Conservation (phyloP, 2,113 vertebrate genomes). For the Vireo altiloquus region DNA sequence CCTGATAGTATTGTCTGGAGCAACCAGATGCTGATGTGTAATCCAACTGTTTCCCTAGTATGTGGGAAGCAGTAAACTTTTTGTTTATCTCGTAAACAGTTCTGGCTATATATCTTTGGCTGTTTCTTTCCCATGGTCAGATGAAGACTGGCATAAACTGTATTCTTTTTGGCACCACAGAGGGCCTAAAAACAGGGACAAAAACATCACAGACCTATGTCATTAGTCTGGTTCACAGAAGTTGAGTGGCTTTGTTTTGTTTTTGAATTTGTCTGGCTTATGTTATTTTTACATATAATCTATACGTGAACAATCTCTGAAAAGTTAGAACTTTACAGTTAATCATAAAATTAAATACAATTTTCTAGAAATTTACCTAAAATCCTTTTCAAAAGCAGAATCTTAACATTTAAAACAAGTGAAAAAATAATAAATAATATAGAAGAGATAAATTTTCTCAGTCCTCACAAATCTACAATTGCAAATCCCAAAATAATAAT, state of each 20-base stretch:
- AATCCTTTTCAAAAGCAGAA: not conserved
- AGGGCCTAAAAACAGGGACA: not conserved
- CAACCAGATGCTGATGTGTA: slow-evolving; percentile 70
- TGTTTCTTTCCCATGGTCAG: slow-evolving; percentile 62
- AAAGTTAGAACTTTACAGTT: not conserved
- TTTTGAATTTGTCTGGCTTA: slow-evolving; percentile 6
- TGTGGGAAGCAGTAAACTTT: slow-evolving; percentile 71
- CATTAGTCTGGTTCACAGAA: slow-evolving; percentile 18
- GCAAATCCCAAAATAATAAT: not conserved
- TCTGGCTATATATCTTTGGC: slow-evolving; percentile 29
- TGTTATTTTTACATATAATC: not conserved
- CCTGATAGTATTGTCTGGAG: slow-evolving; percentile 75
- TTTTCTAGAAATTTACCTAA: not conserved
- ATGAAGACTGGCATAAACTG: not conserved
- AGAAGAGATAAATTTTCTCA: not conserved
- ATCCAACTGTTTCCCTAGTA: slow-evolving; percentile 73
- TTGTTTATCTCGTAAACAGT: slow-evolving; percentile 65
- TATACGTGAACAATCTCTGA: not conserved
- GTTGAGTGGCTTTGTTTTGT: not conserved
- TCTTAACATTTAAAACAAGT: not conserved
- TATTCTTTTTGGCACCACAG: not conserved
- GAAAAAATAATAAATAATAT: not conserved
- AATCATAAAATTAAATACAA: not conserved
- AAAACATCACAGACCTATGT: not conserved
- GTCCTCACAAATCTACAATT: not conserved